Conservation (phyloP, 2,797 vertebrate genomes). For the Neosalanx taihuensis region DNA sequence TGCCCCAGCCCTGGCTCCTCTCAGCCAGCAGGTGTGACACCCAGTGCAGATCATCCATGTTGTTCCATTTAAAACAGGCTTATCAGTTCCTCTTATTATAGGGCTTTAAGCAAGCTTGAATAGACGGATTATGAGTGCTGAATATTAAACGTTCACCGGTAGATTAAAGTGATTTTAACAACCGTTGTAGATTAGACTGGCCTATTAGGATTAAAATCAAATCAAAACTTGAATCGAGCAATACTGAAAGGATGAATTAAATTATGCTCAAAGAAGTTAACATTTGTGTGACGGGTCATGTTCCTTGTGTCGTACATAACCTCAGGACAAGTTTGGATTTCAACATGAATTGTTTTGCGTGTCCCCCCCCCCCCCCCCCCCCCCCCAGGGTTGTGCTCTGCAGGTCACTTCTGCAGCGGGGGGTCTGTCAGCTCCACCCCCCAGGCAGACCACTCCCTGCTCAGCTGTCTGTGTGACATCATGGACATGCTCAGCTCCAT, state of each 20-base stretch:
- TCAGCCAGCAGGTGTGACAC: conserved; percentile 67
- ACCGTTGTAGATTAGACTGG: neutral
- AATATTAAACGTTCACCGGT: neutral
- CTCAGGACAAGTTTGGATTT: neutral
- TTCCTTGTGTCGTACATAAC: no score
- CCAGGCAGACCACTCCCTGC: conserved; percentile 57
- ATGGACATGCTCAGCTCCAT: conserved; percentile 43
- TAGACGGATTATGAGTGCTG: neutral
- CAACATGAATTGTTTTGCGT: neutral
- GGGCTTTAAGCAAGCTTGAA: neutral
- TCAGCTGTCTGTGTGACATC: conserved; percentile 68
- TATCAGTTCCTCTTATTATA: neutral
- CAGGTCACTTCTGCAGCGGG: conserved; percentile 79
- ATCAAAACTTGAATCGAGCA: neutral
- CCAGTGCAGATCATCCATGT: neutral
- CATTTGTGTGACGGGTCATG: no score
- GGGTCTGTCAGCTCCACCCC: conserved; percentile 68
- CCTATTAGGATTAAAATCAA: neutral
- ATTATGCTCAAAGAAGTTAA: no score
- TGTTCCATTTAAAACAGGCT: neutral
- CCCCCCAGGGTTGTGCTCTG: conserved; percentile 71
- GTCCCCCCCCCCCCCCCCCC: neutral
- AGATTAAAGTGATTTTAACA: neutral
- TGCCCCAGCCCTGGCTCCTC: conserved; percentile 69
- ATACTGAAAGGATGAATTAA: no score